A percentile compares a stretch with the other conserved stretches of the same genome.
These are phyloP conservation scores for Zaprionus lachaisei DNA, from an alignment of 1,140 invertebrate genomes.

Conservation along the genomic window DNA sequence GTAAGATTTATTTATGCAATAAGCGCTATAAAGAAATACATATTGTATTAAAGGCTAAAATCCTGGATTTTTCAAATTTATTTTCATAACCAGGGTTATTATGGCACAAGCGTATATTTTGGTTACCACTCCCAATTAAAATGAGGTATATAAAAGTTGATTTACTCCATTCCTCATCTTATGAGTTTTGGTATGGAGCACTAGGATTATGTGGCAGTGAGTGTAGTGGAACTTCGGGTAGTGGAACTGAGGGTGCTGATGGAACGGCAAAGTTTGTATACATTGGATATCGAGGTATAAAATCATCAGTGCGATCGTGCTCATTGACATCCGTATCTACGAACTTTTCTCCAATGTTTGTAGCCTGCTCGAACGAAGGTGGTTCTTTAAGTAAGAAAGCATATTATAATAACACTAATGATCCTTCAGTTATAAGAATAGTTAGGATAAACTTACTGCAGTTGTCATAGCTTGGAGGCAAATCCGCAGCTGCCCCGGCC, in stretches of 20 bases:
- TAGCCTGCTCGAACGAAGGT: slow-evolving; percentile 76
- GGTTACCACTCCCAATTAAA: neutral
- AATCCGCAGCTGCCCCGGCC: slow-evolving; percentile 48
- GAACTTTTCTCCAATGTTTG: slow-evolving; percentile 55
- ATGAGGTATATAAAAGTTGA: neutral
- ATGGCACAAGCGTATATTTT: neutral
- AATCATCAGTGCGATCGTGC: slow-evolving; percentile 68
- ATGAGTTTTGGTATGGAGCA: slow-evolving; percentile 4
- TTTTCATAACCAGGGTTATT: neutral
- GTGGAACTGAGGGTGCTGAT: slow-evolving; percentile 51
- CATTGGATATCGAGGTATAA: slow-evolving; percentile 76
- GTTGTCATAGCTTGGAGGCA: slow-evolving; percentile 68
- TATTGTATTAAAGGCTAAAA: neutral
- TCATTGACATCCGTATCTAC: slow-evolving; percentile 69
- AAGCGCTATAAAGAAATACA: neutral
- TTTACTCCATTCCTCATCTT: neutral
- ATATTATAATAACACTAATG: neutral
- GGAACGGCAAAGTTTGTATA: slow-evolving; percentile 71
- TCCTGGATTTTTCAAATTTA: neutral
- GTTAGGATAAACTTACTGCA: slow-evolving; percentile 55
- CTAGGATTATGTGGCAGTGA: slow-evolving; percentile 19
- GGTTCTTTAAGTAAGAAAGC: slow-evolving; percentile 49
- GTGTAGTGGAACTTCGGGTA: neutral
- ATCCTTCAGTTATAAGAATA: neutral
- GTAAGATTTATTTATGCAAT: neutral